These are phyloP conservation scores for Hylia prasina DNA, from an alignment of 2,113 vertebrate species.

Conservation along the genomic window DNA sequence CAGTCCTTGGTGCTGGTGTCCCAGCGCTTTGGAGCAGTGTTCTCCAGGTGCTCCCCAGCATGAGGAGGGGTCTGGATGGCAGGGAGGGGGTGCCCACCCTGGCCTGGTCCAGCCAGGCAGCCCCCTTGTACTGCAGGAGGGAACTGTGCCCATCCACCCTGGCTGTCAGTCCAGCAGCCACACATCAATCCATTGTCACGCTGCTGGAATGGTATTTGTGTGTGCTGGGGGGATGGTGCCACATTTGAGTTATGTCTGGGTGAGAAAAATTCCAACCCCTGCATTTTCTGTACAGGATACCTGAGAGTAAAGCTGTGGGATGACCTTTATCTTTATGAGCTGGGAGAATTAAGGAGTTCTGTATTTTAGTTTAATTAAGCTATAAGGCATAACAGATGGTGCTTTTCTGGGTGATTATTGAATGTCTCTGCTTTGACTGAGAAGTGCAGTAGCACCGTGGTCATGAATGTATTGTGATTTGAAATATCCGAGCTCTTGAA, in stretches of 20 bases:
- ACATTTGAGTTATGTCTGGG: not conserved
- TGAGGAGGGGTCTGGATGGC: not conserved
- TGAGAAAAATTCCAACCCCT: not conserved
- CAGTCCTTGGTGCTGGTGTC: no score
- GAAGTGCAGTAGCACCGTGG: not conserved
- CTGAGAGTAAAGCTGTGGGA: slow-evolving; percentile 33
- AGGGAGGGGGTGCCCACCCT: not conserved
- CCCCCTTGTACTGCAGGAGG: not conserved
- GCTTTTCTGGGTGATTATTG: slow-evolving; percentile 70
- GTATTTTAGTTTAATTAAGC: slow-evolving; percentile 77
- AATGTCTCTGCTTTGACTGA: slow-evolving; percentile 56
- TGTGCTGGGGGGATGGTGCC: not conserved
- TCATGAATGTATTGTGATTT: not conserved
- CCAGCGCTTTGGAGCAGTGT: not conserved
- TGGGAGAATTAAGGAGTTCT: slow-evolving; percentile 72
- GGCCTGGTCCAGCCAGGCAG: not conserved
- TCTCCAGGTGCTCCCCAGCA: not conserved
- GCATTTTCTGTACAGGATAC: slow-evolving; percentile 2
- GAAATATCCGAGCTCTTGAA: not conserved
- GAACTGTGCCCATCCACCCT: rapidly evolving
- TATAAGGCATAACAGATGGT: slow-evolving; percentile 74
- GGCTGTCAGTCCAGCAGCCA: not conserved
- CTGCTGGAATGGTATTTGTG: not conserved
- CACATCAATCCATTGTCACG: not conserved
- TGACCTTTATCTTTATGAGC: slow-evolving; percentile 79